Evolutionary conservation across 2,113 vertebrate species (phyloP).

Genomic region (Ptyas mucosa): DNA sequence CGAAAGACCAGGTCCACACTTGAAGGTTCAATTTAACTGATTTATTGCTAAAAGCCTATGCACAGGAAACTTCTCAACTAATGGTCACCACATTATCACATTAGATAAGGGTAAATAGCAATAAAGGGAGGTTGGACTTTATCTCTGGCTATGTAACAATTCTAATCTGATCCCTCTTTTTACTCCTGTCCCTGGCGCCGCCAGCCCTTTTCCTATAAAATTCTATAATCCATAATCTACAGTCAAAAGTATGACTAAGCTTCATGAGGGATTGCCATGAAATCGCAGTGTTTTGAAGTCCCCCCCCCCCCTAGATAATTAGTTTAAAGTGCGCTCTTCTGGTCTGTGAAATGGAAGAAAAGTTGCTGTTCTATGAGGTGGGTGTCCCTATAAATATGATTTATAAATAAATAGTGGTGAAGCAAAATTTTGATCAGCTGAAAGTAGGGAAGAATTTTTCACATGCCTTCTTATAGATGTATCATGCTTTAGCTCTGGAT

Average conservation of each 20-base stretch:
- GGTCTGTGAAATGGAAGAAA: background rate
- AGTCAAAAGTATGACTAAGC: background rate
- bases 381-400: background rate
- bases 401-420: background rate
- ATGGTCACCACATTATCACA: background rate
- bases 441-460: background rate
- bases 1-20: background rate
- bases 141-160: background rate
- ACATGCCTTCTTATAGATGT: background rate
- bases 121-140: background rate
- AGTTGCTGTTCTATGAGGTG: background rate
- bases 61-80: background rate
- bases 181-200: background rate
- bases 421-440: background rate
- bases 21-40: background rate
- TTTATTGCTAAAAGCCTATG: background rate
- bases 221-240: background rate
- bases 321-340: background rate
- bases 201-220: background rate
- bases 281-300: background rate
- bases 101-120: background rate
- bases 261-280: background rate
- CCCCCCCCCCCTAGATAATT: background rate
- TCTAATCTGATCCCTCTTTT: background rate
- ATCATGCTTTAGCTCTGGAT: background rate